These are phyloP conservation scores for Hemaris fuciformis DNA, from an alignment of 2,888 invertebrate genomes.

Conservation along the genomic window DNA sequence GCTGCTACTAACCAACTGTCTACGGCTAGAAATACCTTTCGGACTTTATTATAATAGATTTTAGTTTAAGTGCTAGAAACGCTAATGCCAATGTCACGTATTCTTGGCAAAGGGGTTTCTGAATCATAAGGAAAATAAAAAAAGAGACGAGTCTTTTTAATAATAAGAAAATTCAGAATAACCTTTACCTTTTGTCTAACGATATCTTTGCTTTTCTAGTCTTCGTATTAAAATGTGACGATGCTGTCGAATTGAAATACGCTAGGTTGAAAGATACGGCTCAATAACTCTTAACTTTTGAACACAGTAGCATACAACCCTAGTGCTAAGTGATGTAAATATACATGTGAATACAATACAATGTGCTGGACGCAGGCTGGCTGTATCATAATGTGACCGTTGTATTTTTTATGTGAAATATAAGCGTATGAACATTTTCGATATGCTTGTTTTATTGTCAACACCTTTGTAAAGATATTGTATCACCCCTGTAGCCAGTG, in stretches of 20 bases:
- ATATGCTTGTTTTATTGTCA: constrained; percentile 61
- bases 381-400: constrained; percentile 61
- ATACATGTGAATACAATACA: constrained; percentile 46
- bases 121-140: not conserved
- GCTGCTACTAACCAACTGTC: constrained; percentile 27
- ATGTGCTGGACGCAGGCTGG: constrained; percentile 45
- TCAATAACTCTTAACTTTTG: constrained; percentile 26
- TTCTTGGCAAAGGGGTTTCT: not conserved
- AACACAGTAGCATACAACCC: constrained; percentile 21
- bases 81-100: constrained; percentile 25
- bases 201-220: constrained; percentile 24
- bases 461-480: not conserved
- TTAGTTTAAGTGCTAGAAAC: constrained; percentile 24
- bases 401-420: constrained; percentile 78
- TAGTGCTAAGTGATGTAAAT: constrained; percentile 31
- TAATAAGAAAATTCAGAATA: not conserved
- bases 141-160: no score
- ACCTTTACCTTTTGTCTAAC: not conserved
- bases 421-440: constrained; percentile 73
- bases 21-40: constrained; percentile 8
- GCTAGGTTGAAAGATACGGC: constrained; percentile 23
- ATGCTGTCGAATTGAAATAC: constrained; percentile 8
- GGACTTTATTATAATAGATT: constrained; percentile 23
- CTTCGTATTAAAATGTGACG: not conserved
- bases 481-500: no score